Evolutionary conservation across 2,888 invertebrate genomes (phyloP).

Genomic region (Malthinus flaveolus): DNA sequence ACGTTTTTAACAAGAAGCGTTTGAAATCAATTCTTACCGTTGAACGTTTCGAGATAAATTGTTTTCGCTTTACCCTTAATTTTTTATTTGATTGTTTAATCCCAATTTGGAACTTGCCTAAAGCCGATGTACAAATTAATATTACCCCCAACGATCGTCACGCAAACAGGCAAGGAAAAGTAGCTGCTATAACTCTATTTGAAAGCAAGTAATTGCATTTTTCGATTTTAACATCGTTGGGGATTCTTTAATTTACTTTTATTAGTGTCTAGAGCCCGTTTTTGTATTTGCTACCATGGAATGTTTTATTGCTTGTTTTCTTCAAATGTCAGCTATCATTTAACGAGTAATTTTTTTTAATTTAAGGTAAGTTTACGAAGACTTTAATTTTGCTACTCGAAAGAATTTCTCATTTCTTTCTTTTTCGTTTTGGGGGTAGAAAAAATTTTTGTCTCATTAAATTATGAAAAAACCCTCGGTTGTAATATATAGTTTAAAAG

Average conservation of each 20-base stretch:
- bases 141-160: constrained; percentile 41
- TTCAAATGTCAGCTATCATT: constrained; percentile 25
- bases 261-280: constrained; percentile 41
- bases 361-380: constrained; percentile 11
- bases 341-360: constrained; percentile 24
- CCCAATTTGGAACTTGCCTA: constrained; percentile 14
- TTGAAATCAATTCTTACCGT: background rate
- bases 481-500: constrained; percentile 14
- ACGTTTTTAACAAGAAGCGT: background rate
- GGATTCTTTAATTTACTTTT: constrained; percentile 45
- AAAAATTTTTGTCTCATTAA: background rate
- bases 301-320: constrained; percentile 29
- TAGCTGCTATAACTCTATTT: constrained; percentile 38
- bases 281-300: constrained; percentile 33
- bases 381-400: too few species aligned
- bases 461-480: background rate
- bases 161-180: constrained; percentile 47
- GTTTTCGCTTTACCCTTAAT: constrained; percentile 26
- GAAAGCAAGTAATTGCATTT: constrained; percentile 43
- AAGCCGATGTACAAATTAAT: constrained; percentile 28
- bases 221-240: constrained; percentile 46
- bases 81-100: constrained; percentile 31
- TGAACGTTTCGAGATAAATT: constrained; percentile 19
- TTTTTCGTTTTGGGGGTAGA: background rate
- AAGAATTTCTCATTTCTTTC: too few species aligned